Evolutionary conservation across 2,797 vertebrate species (phyloP).

Genomic region (Sciurus carolinensis): DNA sequence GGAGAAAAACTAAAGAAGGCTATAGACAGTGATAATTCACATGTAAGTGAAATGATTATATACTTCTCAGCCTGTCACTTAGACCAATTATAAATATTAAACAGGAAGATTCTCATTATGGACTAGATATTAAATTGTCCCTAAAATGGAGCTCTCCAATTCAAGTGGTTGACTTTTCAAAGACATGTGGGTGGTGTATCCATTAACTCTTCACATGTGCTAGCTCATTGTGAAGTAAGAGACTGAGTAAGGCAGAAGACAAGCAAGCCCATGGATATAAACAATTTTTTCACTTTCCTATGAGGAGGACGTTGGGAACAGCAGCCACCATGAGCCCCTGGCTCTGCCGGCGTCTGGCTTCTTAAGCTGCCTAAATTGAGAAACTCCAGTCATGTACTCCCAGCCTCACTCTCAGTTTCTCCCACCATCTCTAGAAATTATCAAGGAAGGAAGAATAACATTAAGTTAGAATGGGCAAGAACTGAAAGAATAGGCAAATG

Average conservation of each 20-base stretch:
- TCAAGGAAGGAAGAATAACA: neutral
- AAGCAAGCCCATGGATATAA: neutral
- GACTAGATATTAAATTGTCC: neutral
- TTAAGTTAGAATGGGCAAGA: slow-evolving; percentile 25
- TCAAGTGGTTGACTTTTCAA: slow-evolving; percentile 4
- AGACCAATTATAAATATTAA: neutral
- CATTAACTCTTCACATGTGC: neutral
- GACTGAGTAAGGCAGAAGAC: neutral
- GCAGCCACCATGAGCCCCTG: neutral
- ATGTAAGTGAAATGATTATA: slow-evolving; percentile 34
- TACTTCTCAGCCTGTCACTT: neutral
- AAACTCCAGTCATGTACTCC: neutral
- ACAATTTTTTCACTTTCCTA: neutral
- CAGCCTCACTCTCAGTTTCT: neutral
- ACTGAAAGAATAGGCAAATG: neutral
- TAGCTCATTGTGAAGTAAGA: slow-evolving; percentile 43
- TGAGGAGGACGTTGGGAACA: neutral
- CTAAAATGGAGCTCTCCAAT: slow-evolving; percentile 3
- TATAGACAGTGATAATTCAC: slow-evolving; percentile 6
- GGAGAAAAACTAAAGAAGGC: neutral
- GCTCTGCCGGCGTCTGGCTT: neutral
- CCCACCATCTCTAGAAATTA: slow-evolving; percentile 26
- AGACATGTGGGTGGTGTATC: neutral
- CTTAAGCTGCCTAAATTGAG: neutral
- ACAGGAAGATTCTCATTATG: neutral